A percentile compares a stretch with the other conserved stretches of the same genome.
These are phyloP conservation scores for Falco concolor DNA, from an alignment of 2,797 vertebrate genomes.

Conservation along the genomic window DNA sequence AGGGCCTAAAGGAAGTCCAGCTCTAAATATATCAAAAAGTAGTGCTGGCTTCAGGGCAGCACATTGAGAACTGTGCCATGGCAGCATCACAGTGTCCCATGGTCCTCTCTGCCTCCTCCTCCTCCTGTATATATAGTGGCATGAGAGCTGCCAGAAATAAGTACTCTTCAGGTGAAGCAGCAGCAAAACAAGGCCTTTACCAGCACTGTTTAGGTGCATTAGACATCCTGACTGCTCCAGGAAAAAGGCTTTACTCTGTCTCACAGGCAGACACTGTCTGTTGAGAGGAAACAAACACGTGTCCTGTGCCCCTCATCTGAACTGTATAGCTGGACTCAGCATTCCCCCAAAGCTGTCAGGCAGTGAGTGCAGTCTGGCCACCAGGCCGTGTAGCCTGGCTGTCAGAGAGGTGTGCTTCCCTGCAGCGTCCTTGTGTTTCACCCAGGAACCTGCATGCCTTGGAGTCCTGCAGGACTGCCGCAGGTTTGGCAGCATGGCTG, in stretches of 20 bases:
- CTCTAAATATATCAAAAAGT: not conserved
- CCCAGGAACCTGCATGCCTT: not conserved
- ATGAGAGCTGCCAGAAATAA: not conserved
- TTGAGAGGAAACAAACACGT: not conserved
- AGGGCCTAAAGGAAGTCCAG: not conserved
- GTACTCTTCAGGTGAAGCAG: not conserved
- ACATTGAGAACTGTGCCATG: not conserved
- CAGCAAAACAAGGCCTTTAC: not conserved
- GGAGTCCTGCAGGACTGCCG: not conserved
- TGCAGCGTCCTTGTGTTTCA: not conserved
- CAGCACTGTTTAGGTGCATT: not conserved
- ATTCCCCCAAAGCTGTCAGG: not conserved
- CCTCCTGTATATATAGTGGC: not conserved
- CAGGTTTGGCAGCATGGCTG: not conserved
- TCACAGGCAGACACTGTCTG: not conserved
- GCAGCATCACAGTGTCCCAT: not conserved
- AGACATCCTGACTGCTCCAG: not conserved
- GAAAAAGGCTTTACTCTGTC: not conserved
- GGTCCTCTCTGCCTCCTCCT: not conserved
- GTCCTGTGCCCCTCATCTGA: not conserved
- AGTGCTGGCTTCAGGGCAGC: not conserved
- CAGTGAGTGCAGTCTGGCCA: not conserved
- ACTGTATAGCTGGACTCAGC: not conserved
- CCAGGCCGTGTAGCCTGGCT: not conserved
- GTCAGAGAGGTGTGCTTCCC: not conserved